These are phyloP conservation scores for Papilio elwesi DNA, from an alignment of 2,888 invertebrate species.

Conservation along the genomic window DNA sequence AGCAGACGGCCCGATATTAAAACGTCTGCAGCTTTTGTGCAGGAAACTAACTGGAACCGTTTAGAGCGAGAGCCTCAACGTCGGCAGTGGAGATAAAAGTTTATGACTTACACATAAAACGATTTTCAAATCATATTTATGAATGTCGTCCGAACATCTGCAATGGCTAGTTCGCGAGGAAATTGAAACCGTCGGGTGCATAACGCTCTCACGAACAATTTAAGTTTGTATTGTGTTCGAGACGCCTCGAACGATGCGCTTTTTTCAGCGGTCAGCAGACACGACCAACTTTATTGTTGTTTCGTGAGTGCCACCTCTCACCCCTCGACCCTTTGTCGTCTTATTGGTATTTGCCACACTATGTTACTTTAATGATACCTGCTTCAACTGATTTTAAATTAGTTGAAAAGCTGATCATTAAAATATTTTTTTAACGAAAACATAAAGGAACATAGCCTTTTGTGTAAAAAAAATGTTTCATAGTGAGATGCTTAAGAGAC, in stretches of 20 bases:
- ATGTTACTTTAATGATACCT: constrained; percentile 55
- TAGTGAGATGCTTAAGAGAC: no score
- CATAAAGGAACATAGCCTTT: neutral
- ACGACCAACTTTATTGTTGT: constrained; percentile 73
- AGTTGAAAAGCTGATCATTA: no score
- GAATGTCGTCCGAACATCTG: constrained; percentile 78
- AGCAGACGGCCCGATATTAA: constrained; percentile 77
- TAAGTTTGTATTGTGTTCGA: constrained; percentile 78
- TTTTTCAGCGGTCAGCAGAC: constrained; percentile 74
- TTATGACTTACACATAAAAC: constrained; percentile 83
- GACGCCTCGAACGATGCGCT: constrained; percentile 67
- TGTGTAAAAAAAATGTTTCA: neutral
- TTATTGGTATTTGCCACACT: constrained; percentile 61
- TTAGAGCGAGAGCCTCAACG: constrained; percentile 67
- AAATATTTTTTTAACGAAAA: constrained; percentile 4
- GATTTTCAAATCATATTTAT: constrained; percentile 84
- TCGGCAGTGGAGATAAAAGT: constrained; percentile 76
- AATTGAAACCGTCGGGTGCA: constrained; percentile 81
- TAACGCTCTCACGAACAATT: constrained; percentile 81
- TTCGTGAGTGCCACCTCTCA: constrained; percentile 59
- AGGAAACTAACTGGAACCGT: constrained; percentile 75
- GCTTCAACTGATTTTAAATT: neutral
- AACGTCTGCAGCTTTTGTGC: constrained; percentile 80
- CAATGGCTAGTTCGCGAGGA: constrained; percentile 77
- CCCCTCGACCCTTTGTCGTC: constrained; percentile 54